A percentile compares a stretch with the other conserved stretches of the same genome.
phyloP scores from a whole-genome alignment of 2,888 invertebrate genomes.

The Empis livida region DNA sequence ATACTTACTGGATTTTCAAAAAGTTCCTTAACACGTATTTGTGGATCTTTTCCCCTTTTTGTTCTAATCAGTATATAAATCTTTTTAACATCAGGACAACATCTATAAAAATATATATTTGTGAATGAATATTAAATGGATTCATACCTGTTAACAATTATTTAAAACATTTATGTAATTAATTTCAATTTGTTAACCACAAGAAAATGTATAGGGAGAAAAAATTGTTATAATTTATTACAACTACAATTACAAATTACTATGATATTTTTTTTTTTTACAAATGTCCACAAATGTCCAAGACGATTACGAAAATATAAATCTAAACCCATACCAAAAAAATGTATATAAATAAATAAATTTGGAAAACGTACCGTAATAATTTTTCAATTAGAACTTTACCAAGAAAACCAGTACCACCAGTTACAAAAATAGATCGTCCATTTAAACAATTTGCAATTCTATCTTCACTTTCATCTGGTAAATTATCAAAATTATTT shows the following conservation, averaged over 20 bases:
- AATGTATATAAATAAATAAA: neutral
- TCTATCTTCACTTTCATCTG: slow-evolving; percentile 27
- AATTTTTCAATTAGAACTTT: slow-evolving; percentile 36
- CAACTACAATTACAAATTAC: neutral
- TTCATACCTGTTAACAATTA: slow-evolving; percentile 3
- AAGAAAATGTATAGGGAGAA: neutral
- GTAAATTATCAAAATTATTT: slow-evolving; percentile 18
- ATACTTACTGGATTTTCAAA: slow-evolving; percentile 65
- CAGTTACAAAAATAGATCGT: slow-evolving; percentile 32
- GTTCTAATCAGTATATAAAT: slow-evolving; percentile 73
- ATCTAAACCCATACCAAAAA: no score
- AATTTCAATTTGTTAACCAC: neutral
- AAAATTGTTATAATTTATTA: neutral
- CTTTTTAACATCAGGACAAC: slow-evolving; percentile 60
- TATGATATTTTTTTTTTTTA: neutral
- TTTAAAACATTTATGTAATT: neutral
- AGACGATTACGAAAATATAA: no score
- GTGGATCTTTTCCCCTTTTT: slow-evolving; percentile 72
- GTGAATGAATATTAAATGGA: slow-evolving; percentile 2
- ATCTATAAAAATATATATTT: slow-evolving; percentile 32
- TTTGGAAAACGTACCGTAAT: slow-evolving; percentile 23
- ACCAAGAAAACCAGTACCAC: slow-evolving; percentile 36
- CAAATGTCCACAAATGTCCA: neutral
- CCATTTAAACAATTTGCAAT: slow-evolving; percentile 29
- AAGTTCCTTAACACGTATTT: slow-evolving; percentile 64